A percentile compares a stretch with the other conserved stretches of the same genome.
Evolutionary conservation across 30 jellyfish, hydroid and myxozoan genomes (phyloP).

Genomic region (Aurelia coerulea): DNA sequence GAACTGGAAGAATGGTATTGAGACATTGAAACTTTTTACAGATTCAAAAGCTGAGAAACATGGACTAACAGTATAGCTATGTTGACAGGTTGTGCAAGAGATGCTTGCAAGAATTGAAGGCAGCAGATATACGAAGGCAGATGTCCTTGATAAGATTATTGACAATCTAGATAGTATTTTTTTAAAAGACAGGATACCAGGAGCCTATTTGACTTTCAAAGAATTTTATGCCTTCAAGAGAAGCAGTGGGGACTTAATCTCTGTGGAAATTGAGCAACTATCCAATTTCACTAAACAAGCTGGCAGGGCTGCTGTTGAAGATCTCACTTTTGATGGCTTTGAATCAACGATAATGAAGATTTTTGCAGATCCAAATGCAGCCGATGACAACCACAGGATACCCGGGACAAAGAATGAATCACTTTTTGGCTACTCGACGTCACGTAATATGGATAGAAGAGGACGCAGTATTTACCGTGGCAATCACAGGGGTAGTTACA

Average conservation of each 20-base stretch:
- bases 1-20: slow-evolving; percentile 3
- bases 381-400: too few species aligned
- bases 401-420: too few species aligned
- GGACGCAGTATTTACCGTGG: too few species aligned
- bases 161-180: background rate
- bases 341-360: too few species aligned
- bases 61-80: too few species aligned
- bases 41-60: background rate
- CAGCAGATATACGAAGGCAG: background rate
- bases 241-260: background rate
- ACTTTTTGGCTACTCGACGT: too few species aligned
- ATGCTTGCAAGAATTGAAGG: background rate
- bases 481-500: too few species aligned
- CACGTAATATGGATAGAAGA: too few species aligned
- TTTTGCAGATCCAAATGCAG: too few species aligned
- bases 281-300: background rate
- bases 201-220: background rate
- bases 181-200: background rate
- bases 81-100: background rate
- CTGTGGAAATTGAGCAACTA: background rate
- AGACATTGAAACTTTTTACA: background rate
- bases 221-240: background rate
- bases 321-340: background rate
- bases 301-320: background rate
- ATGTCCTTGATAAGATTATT: background rate